phyloP scores from a whole-genome alignment of 2,113 vertebrate genomes.

The Pagrus major region DNA sequence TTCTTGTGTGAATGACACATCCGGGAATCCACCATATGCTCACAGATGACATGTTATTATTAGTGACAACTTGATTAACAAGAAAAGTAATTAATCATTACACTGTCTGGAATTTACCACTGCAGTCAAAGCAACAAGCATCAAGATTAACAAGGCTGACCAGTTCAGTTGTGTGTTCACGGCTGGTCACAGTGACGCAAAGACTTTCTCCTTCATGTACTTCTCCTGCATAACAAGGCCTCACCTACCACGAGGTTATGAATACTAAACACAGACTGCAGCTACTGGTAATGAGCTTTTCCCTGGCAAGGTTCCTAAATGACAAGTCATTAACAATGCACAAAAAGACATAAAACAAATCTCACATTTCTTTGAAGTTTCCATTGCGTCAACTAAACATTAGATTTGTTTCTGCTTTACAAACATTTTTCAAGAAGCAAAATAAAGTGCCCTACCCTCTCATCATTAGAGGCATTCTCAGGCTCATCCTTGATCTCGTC shows the following conservation, averaged over 20 bases:
- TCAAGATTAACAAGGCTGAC: conserved; percentile 21
- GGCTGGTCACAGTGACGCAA: neutral
- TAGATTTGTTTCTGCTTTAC: neutral
- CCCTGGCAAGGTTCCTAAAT: neutral
- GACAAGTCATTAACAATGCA: neutral
- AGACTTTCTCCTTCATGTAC: neutral
- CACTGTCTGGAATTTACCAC: neutral
- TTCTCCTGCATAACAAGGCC: neutral
- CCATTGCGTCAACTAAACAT: neutral
- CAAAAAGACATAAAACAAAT: neutral
- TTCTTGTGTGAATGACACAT: neutral
- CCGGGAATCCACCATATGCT: neutral
- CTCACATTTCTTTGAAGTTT: neutral
- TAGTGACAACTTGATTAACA: neutral
- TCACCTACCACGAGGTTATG: neutral
- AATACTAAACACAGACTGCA: neutral
- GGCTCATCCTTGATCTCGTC: conserved; percentile 90
- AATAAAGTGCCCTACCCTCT: conserved; percentile 85
- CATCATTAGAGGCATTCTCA: conserved; percentile 91
- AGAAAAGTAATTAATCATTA: neutral
- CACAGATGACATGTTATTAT: neutral
- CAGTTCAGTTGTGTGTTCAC: conserved; percentile 8
- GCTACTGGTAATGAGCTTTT: neutral
- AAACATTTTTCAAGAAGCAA: neutral
- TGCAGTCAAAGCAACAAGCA: neutral